A percentile compares a stretch with the other conserved stretches of the same genome.
Evolutionary conservation across 2,888 invertebrate species (phyloP).

Genomic region (Andrena dorsata): DNA sequence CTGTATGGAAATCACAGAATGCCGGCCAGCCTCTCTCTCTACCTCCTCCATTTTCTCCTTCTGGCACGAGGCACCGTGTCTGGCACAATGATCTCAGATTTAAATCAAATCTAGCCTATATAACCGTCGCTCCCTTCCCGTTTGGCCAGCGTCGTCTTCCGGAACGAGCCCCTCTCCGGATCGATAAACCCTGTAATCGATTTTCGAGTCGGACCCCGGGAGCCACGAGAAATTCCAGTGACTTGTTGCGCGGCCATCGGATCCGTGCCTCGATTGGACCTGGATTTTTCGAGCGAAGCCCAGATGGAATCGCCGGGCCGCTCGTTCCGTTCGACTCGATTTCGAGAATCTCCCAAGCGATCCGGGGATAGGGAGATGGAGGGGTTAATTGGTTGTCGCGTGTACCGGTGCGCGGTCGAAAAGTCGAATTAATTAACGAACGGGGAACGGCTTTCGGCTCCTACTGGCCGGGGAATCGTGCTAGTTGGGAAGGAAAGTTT

Average conservation of each 20-base stretch:
- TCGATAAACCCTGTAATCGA: constrained; percentile 57
- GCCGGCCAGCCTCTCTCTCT: constrained; percentile 28
- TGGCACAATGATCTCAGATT: constrained; percentile 79
- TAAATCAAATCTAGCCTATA: constrained; percentile 80
- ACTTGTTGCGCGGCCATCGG: constrained; percentile 34
- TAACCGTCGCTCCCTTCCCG: constrained; percentile 55
- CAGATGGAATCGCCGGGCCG: neutral
- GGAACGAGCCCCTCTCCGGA: constrained; percentile 56
- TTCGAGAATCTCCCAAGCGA: neutral
- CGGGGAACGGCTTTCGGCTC: neutral
- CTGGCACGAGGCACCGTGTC: constrained; percentile 58
- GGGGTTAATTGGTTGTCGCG: neutral
- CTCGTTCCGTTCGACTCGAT: neutral
- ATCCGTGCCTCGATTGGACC: neutral
- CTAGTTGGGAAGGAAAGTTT: constrained; percentile 49
- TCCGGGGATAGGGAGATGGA: neutral
- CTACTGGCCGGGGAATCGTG: neutral
- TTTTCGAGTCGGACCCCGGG: constrained; percentile 39
- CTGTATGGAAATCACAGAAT: constrained; percentile 83
- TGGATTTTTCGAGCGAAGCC: neutral
- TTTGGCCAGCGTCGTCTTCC: constrained; percentile 56
- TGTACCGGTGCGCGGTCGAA: neutral
- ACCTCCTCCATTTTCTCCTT: constrained; percentile 1
- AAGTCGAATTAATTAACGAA: constrained; percentile 49
- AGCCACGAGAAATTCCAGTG: constrained; percentile 1